These are phyloP conservation scores for Pygoscelis adeliae DNA, from an alignment of 2,113 vertebrate species.

Conservation along the genomic window DNA sequence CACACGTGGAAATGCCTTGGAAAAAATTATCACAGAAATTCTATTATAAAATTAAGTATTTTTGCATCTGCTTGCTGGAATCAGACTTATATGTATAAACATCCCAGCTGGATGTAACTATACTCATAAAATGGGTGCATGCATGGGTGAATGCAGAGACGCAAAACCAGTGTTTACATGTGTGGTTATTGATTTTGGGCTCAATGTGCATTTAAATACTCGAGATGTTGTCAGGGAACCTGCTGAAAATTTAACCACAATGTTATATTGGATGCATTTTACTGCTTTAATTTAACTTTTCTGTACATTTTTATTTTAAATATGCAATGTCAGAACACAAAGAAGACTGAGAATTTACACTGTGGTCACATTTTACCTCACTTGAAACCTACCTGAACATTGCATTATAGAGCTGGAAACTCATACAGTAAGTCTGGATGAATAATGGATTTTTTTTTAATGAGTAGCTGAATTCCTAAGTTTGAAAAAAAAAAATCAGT, in stretches of 20 bases:
- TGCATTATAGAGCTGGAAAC: background rate
- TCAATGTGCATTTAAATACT: background rate
- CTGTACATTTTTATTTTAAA: background rate
- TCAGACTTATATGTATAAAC: background rate
- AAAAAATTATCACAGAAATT: background rate
- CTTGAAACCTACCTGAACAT: background rate
- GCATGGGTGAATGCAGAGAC: background rate
- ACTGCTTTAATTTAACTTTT: background rate
- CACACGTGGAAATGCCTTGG: accelerated
- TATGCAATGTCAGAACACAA: background rate
- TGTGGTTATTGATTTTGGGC: background rate
- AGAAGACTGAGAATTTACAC: background rate
- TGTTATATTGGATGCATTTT: background rate
- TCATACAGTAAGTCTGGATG: background rate
- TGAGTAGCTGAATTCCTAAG: background rate
- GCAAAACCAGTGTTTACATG: background rate
- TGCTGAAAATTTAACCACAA: background rate
- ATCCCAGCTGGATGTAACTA: background rate
- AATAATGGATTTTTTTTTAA: background rate
- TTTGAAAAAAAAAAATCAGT: background rate
- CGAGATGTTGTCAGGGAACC: background rate
- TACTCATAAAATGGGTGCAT: background rate
- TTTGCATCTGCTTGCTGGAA: background rate
- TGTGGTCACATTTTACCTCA: background rate
- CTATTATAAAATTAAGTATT: background rate